Percentiles rank a stretch among this genome's conserved stretches.
These are phyloP conservation scores for Hyposoter dolosus DNA, from an alignment of 2,888 invertebrate species.

Conservation along the genomic window DNA sequence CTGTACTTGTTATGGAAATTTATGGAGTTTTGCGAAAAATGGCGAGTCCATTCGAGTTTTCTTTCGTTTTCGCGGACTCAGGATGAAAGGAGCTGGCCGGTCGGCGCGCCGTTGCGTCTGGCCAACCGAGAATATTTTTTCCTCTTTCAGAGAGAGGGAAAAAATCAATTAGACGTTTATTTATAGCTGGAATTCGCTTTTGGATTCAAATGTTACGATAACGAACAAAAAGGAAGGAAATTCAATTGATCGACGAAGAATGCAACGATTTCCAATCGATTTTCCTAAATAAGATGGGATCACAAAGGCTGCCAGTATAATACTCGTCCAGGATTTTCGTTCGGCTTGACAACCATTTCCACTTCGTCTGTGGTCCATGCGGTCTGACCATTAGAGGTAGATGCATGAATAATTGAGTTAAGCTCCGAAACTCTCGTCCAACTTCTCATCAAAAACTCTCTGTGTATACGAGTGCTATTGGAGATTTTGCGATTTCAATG, in stretches of 20 bases:
- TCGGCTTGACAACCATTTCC: constrained; percentile 74
- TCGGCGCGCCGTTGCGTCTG: constrained; percentile 28
- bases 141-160: not conserved
- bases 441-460: constrained; percentile 58
- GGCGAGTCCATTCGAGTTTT: constrained; percentile 20
- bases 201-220: not conserved
- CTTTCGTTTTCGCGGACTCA: not conserved
- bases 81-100: constrained; percentile 4
- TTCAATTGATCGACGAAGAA: not conserved
- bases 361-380: constrained; percentile 73
- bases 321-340: constrained; percentile 64
- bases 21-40: constrained; percentile 63
- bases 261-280: constrained; percentile 10
- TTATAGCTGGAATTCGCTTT: constrained; percentile 16
- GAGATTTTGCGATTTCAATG: constrained; percentile 71
- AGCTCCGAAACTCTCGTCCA: constrained; percentile 66
- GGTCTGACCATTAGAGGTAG: constrained; percentile 72
- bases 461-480: constrained; percentile 21
- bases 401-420: constrained; percentile 75
- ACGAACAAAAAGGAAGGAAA: not conserved
- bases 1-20: constrained; percentile 68
- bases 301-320: constrained; percentile 53
- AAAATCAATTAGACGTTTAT: constrained; percentile 56
- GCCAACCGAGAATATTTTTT: constrained; percentile 58
- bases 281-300: constrained; percentile 27